Base-by-base conservation (phyloP, 2,797 vertebrate genomes). In the Tolypeutes matacus region DNA sequence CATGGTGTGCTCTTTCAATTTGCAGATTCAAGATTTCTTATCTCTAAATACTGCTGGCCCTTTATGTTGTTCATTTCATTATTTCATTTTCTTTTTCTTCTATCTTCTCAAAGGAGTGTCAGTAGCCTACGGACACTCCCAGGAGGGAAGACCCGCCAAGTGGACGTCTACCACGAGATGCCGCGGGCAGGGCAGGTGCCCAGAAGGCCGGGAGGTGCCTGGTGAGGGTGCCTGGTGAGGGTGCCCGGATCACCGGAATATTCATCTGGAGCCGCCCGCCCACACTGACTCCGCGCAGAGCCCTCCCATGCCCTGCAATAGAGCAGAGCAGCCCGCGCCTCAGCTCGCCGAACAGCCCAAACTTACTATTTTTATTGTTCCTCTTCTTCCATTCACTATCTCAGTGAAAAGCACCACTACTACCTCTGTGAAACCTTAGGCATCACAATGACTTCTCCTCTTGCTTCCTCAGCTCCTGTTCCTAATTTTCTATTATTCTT, bases 281-380 rank as follows among this genome's bases (percentile, higher is more conserved):
- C 53, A 56, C 18, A 6, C 17, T 56, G 53, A 56, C 53, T 21
- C 53, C 17, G 5, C 1, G 7, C 8, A n/a, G 31, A 0, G 36
- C 9, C 15, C 4, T 12, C 29, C 49, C 46, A 15, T 0, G 9
- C 29, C 46, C 18, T 0, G 9, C 21, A 0, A 34, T 20, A 2
- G 0, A 8, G 21, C 18, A 0, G 23, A 29, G 5, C 0, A 1
- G 31, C 62, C 7, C 10, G 0, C 13, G 0, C 15, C 93, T 65
- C 34, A 42, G 89, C 95, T 86, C 39, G 0, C 42, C 0, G 65
- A 0, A 1, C 42, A 1, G 42, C 49, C n/a, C n/a, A n/a, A n/a
- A n/a, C n/a, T n/a, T n/a, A n/a, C n/a, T n/a, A n/a, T n/a, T n/a
- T n/a, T n/a, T n/a, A n/a, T n/a, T n/a, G n/a, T n/a, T n/a, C n/a